Evolutionary conservation across 2,113 vertebrate genomes (phyloP).

Genomic region (Tichodroma muraria): DNA sequence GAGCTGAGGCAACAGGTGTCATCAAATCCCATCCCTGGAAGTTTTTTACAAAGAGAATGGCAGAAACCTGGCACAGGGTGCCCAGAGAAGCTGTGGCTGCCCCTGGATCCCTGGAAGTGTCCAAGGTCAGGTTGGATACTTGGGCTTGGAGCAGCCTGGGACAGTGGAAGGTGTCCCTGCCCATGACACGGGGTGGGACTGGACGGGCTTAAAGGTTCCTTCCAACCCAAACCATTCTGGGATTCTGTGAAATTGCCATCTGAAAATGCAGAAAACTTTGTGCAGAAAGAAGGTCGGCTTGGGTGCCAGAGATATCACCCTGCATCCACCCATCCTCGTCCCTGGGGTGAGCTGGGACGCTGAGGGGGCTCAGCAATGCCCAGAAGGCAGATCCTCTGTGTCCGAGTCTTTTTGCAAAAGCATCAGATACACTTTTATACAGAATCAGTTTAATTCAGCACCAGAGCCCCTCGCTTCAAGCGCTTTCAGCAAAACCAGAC

Average conservation of each 20-base stretch:
- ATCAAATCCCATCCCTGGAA: background rate
- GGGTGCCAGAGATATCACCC: background rate
- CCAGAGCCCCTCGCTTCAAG: background rate
- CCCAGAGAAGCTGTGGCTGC: background rate
- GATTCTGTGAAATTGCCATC: background rate
- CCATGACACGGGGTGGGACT: rapidly evolving
- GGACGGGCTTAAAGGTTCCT: rapidly evolving
- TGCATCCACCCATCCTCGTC: background rate
- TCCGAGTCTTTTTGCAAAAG: background rate
- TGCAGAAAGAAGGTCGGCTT: background rate
- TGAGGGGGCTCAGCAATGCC: background rate
- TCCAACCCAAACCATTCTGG: background rate
- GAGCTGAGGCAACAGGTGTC: background rate
- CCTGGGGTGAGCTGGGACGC: background rate
- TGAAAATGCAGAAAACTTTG: background rate
- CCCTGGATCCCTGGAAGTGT: background rate
- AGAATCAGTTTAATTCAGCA: background rate
- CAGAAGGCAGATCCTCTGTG: background rate
- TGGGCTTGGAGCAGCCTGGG: background rate
- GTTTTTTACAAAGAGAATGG: background rate
- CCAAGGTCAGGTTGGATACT: rapidly evolving
- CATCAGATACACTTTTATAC: rapidly evolving
- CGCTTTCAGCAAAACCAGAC: background rate
- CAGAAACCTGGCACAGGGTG: background rate
- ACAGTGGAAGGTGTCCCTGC: background rate